Percentiles rank a stretch among this genome's conserved stretches.
phyloP scores from a whole-genome alignment of 2,797 vertebrate species.

The Bradypodion pumilum region DNA sequence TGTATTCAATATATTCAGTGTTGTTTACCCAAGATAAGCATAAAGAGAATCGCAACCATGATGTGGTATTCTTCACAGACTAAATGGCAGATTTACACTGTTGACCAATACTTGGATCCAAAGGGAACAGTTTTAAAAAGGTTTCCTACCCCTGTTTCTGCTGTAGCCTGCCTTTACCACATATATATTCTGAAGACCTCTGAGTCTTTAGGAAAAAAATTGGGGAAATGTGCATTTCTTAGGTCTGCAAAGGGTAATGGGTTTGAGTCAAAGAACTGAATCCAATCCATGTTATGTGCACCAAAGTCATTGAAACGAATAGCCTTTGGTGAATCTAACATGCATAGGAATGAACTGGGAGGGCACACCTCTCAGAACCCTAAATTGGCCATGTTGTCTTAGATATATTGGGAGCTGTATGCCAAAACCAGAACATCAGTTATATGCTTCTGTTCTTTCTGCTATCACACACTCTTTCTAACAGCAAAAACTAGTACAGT shows the following conservation, averaged over 20 bases:
- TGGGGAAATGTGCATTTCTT: no score
- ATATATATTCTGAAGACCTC: background rate
- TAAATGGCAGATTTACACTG: conserved; percentile 42
- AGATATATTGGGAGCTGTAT: no score
- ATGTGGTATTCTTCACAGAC: conserved; percentile 43
- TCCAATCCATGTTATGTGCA: background rate
- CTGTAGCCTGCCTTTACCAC: background rate
- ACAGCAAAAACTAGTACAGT: conserved; percentile 44
- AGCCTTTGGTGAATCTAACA: background rate
- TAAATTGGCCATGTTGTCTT: no score
- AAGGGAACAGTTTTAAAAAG: background rate
- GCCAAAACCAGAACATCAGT: no score
- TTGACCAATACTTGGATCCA: background rate
- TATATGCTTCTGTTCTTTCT: conserved; percentile 21
- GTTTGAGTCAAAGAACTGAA: background rate
- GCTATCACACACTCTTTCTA: conserved; percentile 39
- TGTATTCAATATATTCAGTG: background rate
- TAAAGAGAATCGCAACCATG: background rate
- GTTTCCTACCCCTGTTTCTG: background rate
- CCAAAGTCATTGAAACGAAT: background rate
- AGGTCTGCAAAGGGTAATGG: background rate
- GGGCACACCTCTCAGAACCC: background rate
- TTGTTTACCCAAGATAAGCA: background rate
- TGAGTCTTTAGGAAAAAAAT: background rate
- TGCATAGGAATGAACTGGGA: conserved; percentile 1